Conservation (phyloP, 2,888 invertebrate species). For the Creontiades dilutus region DNA sequence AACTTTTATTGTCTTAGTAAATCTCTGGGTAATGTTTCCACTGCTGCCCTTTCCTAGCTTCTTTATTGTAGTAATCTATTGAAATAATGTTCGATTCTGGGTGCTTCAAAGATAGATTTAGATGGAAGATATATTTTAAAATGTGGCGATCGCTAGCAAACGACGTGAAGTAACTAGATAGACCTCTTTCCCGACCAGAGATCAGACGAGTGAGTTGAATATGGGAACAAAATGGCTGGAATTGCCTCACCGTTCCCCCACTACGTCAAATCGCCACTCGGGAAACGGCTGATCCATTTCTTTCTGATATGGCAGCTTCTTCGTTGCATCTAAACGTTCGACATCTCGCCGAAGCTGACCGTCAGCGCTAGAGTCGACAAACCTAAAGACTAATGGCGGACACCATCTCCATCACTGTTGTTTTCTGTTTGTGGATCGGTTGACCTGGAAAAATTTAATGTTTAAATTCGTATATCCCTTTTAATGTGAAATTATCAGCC, state of each 20-base stretch:
- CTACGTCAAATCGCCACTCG: background rate
- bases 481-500: background rate
- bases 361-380: slow-evolving; percentile 4
- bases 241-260: background rate
- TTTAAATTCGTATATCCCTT: background rate
- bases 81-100: too few species aligned
- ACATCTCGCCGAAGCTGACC: background rate
- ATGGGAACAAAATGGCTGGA: background rate
- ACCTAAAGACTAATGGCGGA: slow-evolving; percentile 49
- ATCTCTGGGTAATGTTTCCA: too few species aligned
- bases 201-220: too few species aligned
- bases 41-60: too few species aligned
- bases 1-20: too few species aligned
- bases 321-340: background rate
- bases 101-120: too few species aligned
- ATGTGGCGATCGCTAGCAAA: too few species aligned
- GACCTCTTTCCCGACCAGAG: too few species aligned
- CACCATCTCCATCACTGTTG: slow-evolving; percentile 34
- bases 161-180: too few species aligned
- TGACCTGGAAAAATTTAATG: slow-evolving; percentile 33
- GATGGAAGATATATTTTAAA: too few species aligned
- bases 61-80: too few species aligned
- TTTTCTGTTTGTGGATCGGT: slow-evolving; percentile 59
- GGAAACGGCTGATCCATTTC: background rate
- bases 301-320: too few species aligned